Evolutionary conservation across 2,113 vertebrate genomes (phyloP), one percentile per base, ranked within the genome.

Genomic region (Xiphias gladius): DNA sequence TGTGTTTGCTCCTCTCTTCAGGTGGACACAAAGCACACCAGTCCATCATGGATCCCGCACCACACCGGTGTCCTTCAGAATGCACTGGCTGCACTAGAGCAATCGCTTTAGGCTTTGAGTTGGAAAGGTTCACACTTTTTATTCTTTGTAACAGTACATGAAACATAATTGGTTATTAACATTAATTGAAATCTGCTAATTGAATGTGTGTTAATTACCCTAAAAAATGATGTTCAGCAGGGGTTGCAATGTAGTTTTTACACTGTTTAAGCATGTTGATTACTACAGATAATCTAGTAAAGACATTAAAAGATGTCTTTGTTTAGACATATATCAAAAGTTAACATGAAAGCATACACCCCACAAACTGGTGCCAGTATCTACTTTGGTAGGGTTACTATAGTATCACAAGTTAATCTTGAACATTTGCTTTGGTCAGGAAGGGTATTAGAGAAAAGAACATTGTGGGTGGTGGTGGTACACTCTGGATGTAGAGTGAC

Each of bases 1-100:
- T 90, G 76, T 87, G 89, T 92, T 92, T 92, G 61, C 88, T 80
- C 76, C 41, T 81, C 84, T 73, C 83, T 54, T 80, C 75, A 78
- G 71, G 61, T 90, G 61, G 72, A 88, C 71, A 80, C 79, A 79
- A 63, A 64, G 73, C 84, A 73, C 66, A 82, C 13, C 8, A 75
- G 39, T 86, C 82, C 76, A 66, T 68, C 55, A 55, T 68, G 55
- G 66, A 69, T 86, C 76, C 26, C 74, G 73, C 43, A 69, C 54
- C 46, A 62, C 35, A 46, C n/a, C 5, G 6, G 24, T 68, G 82
- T 91, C 82, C 82, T 89, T 85, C 76, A 79, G 28, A 62, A 57
- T 14, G 22, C 8, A 2, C 63, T 20, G 20, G n/a, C 20, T 61
- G n/a, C 28, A 39, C 30, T 13, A 8, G 2, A 80, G 2, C 24